These are phyloP conservation scores for Microhierax caerulescens DNA, from an alignment of 2,797 vertebrate genomes.

Conservation along the genomic window DNA sequence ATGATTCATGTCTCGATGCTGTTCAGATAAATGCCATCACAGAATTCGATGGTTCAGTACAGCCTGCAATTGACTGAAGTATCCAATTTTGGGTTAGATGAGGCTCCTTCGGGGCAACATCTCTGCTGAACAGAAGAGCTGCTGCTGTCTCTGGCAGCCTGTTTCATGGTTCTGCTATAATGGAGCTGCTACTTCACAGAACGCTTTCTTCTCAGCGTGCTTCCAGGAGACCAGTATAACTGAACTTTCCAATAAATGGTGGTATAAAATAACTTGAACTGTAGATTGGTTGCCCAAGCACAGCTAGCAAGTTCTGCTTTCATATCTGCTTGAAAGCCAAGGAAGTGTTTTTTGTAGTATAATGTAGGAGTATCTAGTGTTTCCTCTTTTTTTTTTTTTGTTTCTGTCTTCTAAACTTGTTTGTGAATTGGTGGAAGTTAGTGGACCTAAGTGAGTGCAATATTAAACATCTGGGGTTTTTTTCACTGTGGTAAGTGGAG, in stretches of 20 bases:
- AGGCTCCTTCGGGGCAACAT: not conserved
- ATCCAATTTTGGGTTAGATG: not conserved
- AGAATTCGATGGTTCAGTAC: not conserved
- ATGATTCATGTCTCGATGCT: not conserved
- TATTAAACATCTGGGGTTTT: not conserved
- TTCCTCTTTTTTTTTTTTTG: not conserved
- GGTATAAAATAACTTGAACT: not conserved
- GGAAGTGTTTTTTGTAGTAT: not conserved
- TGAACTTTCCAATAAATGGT: not conserved
- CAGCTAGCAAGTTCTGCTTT: slow-evolving; percentile 21
- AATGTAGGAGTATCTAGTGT: not conserved
- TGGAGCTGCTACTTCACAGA: not conserved
- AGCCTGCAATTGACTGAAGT: not conserved
- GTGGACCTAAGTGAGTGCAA: not conserved
- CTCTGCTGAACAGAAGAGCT: not conserved
- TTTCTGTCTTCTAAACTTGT: not conserved
- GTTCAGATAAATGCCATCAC: not conserved
- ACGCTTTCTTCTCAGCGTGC: not conserved
- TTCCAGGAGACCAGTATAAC: not conserved
- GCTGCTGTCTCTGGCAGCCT: not conserved
- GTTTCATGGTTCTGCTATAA: not conserved
- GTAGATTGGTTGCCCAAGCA: not conserved
- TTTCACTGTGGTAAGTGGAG: not conserved
- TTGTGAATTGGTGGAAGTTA: not conserved
- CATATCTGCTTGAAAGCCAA: not conserved